Base-by-base conservation (phyloP, 2,888 invertebrate species). In the Drosophila conformis region DNA sequence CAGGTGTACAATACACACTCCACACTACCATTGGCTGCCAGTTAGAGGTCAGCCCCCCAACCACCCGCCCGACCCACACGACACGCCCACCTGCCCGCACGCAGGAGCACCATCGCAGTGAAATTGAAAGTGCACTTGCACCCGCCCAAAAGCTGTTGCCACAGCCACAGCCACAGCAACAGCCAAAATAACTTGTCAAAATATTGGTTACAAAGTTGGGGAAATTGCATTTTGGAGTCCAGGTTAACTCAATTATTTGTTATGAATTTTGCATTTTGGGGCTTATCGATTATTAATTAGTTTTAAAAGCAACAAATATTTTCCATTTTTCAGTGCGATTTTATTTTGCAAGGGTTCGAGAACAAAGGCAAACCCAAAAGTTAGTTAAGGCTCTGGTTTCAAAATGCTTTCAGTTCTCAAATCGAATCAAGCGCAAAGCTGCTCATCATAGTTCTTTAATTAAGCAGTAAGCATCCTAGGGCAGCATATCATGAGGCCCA, bases 1-100 rank as follows among this genome's bases (percentile, higher is more conserved):
- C 76, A 76, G 80, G 83, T 73, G 77, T 75, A 82, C 57, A 82
- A 76, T 82, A 84, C 82, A 75, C 63, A 68, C 52, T 56, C 54
- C 52, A 40, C 63, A 62, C 49, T 42, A 46, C 77, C 66, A 79
- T 63, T 77, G 75, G 61, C 58, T 75, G 62, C 53, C 80, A 58
- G 70, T 76, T 77, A 76, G 80, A 76, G 77, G 77, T 77, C 77
- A 80, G 42, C 38, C 59, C n/a, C 6, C 33, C 29, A 4, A 27
- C 27, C 27, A 4, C 11, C 49, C n/a, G n/a, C 49, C 4, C 48
- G 25, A 13, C 6, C 13, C 21, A 3, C 15, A 1, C 29, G 13
- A 6, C 40, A 21, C n/a, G 25, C 21, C 25, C 10, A 29, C 10
- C 18, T 5, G 35, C 65, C 59, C 33, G 51, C 52, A 42, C 65